A percentile compares a stretch with the other conserved stretches of the same genome.
These are phyloP conservation scores for Cataglyphis livida DNA, from an alignment of 2,888 invertebrate species.

Conservation along the genomic window DNA sequence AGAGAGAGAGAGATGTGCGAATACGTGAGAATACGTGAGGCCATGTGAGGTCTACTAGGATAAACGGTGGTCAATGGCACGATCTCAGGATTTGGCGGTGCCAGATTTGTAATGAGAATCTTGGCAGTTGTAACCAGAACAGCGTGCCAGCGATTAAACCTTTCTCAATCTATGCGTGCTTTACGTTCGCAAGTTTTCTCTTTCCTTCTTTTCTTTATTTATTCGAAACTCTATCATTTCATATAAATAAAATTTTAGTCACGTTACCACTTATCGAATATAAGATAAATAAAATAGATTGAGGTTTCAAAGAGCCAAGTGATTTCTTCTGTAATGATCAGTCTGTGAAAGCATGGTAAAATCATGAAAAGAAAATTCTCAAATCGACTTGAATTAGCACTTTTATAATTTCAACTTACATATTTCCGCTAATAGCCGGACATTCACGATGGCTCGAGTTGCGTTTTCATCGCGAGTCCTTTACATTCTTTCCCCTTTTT, in stretches of 20 bases:
- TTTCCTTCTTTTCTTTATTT: not conserved
- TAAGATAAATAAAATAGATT: not conserved
- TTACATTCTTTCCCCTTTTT: constrained; percentile 13
- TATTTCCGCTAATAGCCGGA: constrained; percentile 14
- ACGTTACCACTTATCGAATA: not conserved
- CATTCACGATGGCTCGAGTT: not conserved
- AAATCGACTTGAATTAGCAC: not conserved
- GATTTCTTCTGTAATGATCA: not conserved
- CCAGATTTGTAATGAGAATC: constrained; percentile 53
- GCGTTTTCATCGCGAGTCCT: constrained; percentile 2
- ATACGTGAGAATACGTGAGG: not conserved
- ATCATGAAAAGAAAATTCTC: not conserved
- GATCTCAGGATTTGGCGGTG: constrained; percentile 35
- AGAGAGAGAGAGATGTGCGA: not conserved
- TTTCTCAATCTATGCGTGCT: not conserved
- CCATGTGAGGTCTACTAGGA: constrained; percentile 19
- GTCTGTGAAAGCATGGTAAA: not conserved
- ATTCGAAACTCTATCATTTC: not conserved
- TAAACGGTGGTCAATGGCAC: constrained; percentile 46
- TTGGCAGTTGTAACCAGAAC: constrained; percentile 48
- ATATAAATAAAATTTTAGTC: not conserved
- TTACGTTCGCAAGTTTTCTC: constrained; percentile 5
- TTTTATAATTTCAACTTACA: not conserved
- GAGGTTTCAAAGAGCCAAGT: not conserved
- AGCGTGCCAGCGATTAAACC: constrained; percentile 44